Conservation (phyloP, 2,113 vertebrate species). For the Triplophysa siluroides region DNA sequence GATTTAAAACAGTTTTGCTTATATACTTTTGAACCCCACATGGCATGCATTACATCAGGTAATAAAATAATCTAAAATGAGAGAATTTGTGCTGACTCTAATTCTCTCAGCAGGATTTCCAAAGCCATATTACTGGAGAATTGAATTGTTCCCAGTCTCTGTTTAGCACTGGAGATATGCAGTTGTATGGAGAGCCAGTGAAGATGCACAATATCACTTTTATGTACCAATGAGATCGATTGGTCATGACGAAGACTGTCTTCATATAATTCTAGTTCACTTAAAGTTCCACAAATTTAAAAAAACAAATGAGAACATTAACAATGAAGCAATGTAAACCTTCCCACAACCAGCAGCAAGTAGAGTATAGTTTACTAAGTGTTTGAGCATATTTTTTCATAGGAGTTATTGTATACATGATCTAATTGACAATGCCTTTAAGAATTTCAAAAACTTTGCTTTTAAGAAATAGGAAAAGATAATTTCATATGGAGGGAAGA, state of each 20-base stretch:
- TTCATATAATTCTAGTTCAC: neutral
- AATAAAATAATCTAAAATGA: conserved; percentile 19
- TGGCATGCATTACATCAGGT: conserved; percentile 13
- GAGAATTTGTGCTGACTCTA: conserved; percentile 17
- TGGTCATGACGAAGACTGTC: neutral
- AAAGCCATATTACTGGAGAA: conserved; percentile 16
- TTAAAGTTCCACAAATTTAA: too few relatives aligned
- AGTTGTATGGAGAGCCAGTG: conserved; percentile 3
- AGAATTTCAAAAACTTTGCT: neutral
- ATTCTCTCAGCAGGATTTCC: conserved; percentile 25
- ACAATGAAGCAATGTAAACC: neutral
- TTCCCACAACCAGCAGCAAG: neutral
- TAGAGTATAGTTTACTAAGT: neutral
- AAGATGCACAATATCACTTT: conserved; percentile 29
- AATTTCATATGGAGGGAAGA: too few relatives aligned
- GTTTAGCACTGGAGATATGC: conserved; percentile 4
- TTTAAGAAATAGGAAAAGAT: neutral
- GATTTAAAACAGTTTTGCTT: neutral
- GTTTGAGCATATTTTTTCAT: neutral
- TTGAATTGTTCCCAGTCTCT: conserved; percentile 26
- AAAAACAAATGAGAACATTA: neutral
- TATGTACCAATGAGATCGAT: neutral
- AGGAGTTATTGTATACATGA: neutral
- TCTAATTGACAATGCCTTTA: neutral
- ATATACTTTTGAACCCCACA: neutral